Conservation (phyloP, 2,797 vertebrate species). For the Oreochromis grahami region DNA sequence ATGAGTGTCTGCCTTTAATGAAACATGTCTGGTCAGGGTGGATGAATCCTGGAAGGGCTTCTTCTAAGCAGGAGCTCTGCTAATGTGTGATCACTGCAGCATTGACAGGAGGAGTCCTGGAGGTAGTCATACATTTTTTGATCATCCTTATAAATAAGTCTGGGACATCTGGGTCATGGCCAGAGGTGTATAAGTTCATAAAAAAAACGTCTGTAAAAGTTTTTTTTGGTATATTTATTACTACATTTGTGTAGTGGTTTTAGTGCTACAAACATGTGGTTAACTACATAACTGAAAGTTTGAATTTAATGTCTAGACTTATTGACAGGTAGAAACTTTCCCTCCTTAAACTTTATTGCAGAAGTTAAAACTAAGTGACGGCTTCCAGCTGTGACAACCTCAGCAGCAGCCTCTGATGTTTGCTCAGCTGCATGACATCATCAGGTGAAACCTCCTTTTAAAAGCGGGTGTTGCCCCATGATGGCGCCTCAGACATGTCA, state of each 20-base stretch:
- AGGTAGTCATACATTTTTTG: not conserved
- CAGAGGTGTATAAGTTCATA: not conserved
- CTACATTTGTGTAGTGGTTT: not conserved
- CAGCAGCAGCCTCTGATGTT: not conserved
- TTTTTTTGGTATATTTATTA: not conserved
- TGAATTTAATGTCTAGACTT: not conserved
- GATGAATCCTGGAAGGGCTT: not conserved
- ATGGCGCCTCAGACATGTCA: not conserved
- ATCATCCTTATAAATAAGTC: not conserved
- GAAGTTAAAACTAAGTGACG: not conserved
- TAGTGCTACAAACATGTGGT: not conserved
- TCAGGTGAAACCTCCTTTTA: not conserved
- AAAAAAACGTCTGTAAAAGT: not conserved
- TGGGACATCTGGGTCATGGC: not conserved
- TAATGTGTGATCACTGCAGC: not conserved
- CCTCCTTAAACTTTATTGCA: not conserved
- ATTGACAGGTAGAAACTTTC: not conserved
- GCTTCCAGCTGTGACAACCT: not conserved
- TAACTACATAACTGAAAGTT: not conserved
- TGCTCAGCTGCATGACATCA: not conserved
- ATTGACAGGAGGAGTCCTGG: not conserved
- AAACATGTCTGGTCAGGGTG: not conserved
- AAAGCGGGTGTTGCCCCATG: not conserved
- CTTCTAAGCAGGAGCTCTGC: not conserved
- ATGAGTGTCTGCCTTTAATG: accelerated